Percentiles rank a stretch among this genome's conserved stretches.
Conservation (phyloP, 2,888 invertebrate species). For the Mesorhabditis belari region DNA sequence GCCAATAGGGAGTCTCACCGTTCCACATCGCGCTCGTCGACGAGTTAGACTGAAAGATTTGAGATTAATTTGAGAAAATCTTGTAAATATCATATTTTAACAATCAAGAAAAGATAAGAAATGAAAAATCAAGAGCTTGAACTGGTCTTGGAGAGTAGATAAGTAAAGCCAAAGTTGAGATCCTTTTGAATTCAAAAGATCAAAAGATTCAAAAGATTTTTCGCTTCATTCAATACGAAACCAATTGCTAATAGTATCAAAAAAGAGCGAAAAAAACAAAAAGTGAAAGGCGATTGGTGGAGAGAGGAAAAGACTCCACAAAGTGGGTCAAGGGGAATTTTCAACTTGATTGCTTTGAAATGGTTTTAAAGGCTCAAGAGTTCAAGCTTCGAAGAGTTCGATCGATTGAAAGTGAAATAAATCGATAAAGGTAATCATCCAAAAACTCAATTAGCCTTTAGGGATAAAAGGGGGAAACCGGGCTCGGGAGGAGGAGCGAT, state of each 20-base stretch:
- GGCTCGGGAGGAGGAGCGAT: background rate
- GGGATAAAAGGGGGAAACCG: background rate
- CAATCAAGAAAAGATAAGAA: background rate
- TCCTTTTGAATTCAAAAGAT: background rate
- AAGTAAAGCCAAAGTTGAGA: background rate
- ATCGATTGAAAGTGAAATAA: too few species aligned
- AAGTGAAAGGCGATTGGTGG: too few species aligned
- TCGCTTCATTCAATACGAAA: background rate
- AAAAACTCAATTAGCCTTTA: too few species aligned
- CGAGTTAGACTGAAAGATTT: constrained; percentile 33
- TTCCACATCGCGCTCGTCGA: constrained; percentile 34
- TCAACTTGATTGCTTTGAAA: too few species aligned
- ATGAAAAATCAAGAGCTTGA: too few species aligned
- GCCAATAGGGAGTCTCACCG: constrained; percentile 43
- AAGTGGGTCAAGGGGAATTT: too few species aligned
- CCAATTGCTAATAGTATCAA: background rate
- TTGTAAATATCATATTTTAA: constrained; percentile 3
- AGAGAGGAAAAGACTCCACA: too few species aligned
- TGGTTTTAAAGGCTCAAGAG: too few species aligned
- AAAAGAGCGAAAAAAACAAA: background rate
- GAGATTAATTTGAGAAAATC: background rate
- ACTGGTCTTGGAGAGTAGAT: background rate
- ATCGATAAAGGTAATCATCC: too few species aligned
- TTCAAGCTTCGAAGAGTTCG: too few species aligned
- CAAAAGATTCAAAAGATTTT: background rate